Evolutionary conservation across 2,888 invertebrate genomes (phyloP), one percentile per base, ranked within the genome.

Genomic region (Mythimna loreyi): DNA sequence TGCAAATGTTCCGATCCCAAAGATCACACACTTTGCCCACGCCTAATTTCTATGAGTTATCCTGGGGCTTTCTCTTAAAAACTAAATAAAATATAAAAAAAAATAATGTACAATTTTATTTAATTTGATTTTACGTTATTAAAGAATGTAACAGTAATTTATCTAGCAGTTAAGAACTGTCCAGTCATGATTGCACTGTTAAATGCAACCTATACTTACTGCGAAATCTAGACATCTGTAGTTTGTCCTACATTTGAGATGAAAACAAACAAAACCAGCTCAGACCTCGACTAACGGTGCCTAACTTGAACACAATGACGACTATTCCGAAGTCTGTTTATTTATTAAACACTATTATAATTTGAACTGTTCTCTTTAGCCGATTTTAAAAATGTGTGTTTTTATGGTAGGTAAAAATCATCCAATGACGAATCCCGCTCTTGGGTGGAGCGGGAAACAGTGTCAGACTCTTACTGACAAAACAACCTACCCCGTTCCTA

Each of bases 181-280:
- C 40, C 13, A 49, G 40, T 49, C 72, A 33, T 21, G 30, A 40
- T 49, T 36, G 23, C 6, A 9, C 25, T 16, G 16, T 4, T 3
- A 60, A 72, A 33, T 43, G 2, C 25, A 25, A 50, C 30, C 62
- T 72, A 25, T 25, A 33, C 49, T 19, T 33, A 19, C 16, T 68
- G 0, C 1, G 6, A 40, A 33, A 40, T 50, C 61, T 21, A 73
- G 40, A 43, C 1, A 36, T 55, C 45, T 75, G 43, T 19, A 43
- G 16, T 36, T 19, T 47, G 68, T 30, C 21, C 76, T 47, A 72
- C 68, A 67, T 58, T 28, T 36, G 3, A 30, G 52, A 30, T 21
- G 8, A 67, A 64, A 75, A 75, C 45, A 58, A 75, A 72, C 40
- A 75, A 75, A 67, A 75, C 23, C 6, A 23, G 40, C 63, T 28